A percentile compares a stretch with the other conserved stretches of the same genome.
These are phyloP conservation scores for Heliothis virescens DNA, from an alignment of 1,140 invertebrate species.

Conservation along the genomic window DNA sequence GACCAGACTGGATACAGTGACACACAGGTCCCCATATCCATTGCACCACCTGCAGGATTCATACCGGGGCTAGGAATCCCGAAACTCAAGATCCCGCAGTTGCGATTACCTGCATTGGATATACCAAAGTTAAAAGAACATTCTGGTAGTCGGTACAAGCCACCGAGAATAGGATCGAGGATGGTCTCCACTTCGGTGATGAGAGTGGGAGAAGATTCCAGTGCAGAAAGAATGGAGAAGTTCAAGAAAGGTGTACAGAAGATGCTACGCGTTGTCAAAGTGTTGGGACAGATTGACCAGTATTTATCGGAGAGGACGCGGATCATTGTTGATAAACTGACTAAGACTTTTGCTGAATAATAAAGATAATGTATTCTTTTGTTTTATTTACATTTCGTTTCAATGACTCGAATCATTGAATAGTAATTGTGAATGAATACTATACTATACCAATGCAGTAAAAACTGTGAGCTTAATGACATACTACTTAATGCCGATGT, in stretches of 20 bases:
- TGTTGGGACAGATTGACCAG: constrained; percentile 75
- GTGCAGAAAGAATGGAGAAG: constrained; percentile 78
- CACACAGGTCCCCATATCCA: constrained; percentile 61
- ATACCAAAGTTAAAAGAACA: constrained; percentile 65
- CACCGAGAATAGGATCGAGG: constrained; percentile 65
- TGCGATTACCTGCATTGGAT: constrained; percentile 67
- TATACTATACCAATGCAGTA: no score
- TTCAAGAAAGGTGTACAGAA: constrained; percentile 81
- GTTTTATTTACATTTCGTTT: neutral
- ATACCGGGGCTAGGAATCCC: constrained; percentile 60
- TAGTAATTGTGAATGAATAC: no score
- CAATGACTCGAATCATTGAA: no score
- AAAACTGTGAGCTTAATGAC: no score
- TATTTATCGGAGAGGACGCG: constrained; percentile 79
- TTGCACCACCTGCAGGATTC: constrained; percentile 70
- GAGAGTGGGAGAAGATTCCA: constrained; percentile 70
- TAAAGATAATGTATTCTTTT: constrained; percentile 21
- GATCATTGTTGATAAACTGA: constrained; percentile 76
- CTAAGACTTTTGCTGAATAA: constrained; percentile 76
- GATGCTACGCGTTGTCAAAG: constrained; percentile 78
- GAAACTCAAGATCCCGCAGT: constrained; percentile 63
- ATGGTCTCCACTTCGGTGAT: constrained; percentile 58
- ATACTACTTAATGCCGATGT: no score
- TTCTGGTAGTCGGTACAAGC: constrained; percentile 38
- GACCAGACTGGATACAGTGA: constrained; percentile 70